phyloP scores from a whole-genome alignment of 2,797 vertebrate species.

The Phataginus tricuspis region DNA sequence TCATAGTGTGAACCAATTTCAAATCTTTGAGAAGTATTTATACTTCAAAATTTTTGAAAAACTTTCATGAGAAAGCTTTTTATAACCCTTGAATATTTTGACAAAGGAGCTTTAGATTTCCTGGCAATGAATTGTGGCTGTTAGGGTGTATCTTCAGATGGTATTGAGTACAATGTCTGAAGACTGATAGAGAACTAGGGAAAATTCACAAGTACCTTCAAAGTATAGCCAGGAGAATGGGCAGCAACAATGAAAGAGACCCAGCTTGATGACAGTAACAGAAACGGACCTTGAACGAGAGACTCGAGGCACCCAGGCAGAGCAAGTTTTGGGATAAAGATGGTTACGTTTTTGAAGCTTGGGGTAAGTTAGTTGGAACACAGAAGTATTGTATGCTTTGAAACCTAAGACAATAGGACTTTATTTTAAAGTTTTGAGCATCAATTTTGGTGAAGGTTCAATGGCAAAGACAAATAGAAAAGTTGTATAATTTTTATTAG shows the following conservation, averaged over 20 bases:
- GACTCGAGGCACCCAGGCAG: rapidly evolving
- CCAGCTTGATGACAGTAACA: not conserved
- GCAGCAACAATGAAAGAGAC: not conserved
- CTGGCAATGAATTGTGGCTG: not conserved
- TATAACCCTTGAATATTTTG: not conserved
- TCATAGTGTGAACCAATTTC: not conserved
- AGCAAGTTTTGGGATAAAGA: not conserved
- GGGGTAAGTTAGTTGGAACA: not conserved
- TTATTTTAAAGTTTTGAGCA: not conserved
- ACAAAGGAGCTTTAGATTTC: not conserved
- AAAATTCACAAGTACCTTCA: not conserved
- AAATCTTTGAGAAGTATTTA: not conserved
- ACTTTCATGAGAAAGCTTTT: not conserved
- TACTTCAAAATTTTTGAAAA: not conserved
- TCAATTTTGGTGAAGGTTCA: not conserved
- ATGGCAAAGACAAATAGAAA: not conserved
- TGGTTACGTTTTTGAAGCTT: not conserved
- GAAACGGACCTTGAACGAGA: not conserved
- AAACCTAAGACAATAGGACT: not conserved
- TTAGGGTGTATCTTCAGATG: not conserved
- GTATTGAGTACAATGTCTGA: not conserved
- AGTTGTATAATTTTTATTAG: not conserved
- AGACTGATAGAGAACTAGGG: not conserved
- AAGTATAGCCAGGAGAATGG: not conserved
- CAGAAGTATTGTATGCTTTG: not conserved